Base-by-base conservation (phyloP, 2,113 vertebrate species). In the Myodes glareolus region DNA sequence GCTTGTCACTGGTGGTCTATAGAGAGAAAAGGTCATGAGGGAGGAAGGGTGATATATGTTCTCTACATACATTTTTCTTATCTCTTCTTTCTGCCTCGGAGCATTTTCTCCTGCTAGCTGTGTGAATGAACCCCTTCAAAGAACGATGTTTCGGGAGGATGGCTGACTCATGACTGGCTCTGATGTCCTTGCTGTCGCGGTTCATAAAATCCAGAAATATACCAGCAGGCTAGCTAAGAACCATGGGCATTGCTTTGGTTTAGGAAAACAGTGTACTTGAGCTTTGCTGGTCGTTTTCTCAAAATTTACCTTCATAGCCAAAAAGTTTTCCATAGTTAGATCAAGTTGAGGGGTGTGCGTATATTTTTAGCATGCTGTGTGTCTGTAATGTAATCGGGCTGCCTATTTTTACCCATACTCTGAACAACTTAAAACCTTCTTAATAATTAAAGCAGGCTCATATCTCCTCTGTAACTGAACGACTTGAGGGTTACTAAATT, bases 391-490 rank as follows among this genome's bases (percentile, higher is more conserved):
- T n/a, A 94, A 87, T 58, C 81, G 65, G 81, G 78, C 91, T 97
- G 31, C 68, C 91, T 97, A 88, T 97, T 97, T 97, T 97, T 94
- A 94, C 78, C 95, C 39, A 19, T 70, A 42, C 55, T 67, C 73
- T 85, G 78, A 92, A 82, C 93, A 96, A 98, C 88, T 98, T 89
- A 92, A 96, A 98, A 84, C 97, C 89, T 92, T 61, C 89, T 98
- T 90, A 94, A 95, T 98, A 98, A 98, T 98, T 96, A 76, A 98
- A 80, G 65, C 77, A 92, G 87, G 31, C 55, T 97, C 87, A 25
- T 50, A 81, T 94, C 94, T 85, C 50, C 72, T 95, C 73, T 92
- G 90, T 90, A 93, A 92, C 90, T 12, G 36, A 95, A 63, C 65
- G 80, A 27, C 73, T 45, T 50, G 89, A 81, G 42, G 23, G 29